Evolutionary conservation across 2,888 invertebrate species (phyloP).

Genomic region (Hyposoter dolosus): DNA sequence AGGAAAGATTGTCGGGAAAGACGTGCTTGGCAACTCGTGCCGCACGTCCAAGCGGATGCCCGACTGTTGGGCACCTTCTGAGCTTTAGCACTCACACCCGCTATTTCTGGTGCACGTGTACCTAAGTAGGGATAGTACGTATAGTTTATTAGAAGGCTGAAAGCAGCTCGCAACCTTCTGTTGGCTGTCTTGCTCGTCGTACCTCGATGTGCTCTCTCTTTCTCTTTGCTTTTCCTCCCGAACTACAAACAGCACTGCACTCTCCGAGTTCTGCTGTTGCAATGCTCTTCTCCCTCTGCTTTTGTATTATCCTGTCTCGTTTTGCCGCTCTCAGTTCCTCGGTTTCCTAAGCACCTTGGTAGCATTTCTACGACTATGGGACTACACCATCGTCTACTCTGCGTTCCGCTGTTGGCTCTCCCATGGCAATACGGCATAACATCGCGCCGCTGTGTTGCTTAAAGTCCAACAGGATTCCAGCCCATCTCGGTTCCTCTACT

Average conservation of each 20-base stretch:
- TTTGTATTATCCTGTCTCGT: not conserved
- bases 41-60: constrained; percentile 59
- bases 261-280: constrained; percentile 47
- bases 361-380: constrained; percentile 28
- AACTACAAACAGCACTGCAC: constrained; percentile 35
- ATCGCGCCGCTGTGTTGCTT: constrained; percentile 45
- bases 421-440: constrained; percentile 68
- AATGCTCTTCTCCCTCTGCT: constrained; percentile 18
- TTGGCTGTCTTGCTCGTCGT: constrained; percentile 65
- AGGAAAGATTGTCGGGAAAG: constrained; percentile 67
- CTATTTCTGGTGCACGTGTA: constrained; percentile 69
- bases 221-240: constrained; percentile 18
- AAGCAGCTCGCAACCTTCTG: constrained; percentile 62
- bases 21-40: constrained; percentile 65
- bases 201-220: constrained; percentile 53
- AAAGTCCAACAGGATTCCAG: constrained; percentile 43
- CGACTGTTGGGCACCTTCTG: constrained; percentile 49
- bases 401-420: constrained; percentile 39
- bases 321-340: not conserved
- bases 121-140: constrained; percentile 69
- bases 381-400: constrained; percentile 23
- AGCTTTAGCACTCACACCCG: constrained; percentile 50
- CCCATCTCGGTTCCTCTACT: constrained; percentile 19
- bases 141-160: constrained; percentile 73
- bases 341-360: constrained; percentile 4